phyloP scores from a whole-genome alignment of 2,888 invertebrate genomes.

The Galerucella nymphaeae region DNA sequence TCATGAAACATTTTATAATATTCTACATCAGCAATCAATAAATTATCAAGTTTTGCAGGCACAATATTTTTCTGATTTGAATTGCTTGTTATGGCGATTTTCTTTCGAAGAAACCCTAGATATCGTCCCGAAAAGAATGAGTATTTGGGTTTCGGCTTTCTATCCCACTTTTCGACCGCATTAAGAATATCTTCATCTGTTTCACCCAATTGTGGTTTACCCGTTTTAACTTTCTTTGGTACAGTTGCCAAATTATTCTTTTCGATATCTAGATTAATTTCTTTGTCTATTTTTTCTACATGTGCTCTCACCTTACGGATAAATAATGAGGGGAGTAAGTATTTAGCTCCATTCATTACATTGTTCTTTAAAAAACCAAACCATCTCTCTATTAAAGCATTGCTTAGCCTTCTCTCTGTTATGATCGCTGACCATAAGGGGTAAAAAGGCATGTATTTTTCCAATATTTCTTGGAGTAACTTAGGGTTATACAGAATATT shows the following conservation, averaged over 20 bases:
- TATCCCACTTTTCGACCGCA: background rate
- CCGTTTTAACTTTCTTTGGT: background rate
- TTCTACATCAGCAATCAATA: no score
- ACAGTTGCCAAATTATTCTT: conserved; percentile 1
- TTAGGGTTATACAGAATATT: no score
- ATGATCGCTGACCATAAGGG: no score
- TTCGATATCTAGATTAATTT: conserved; percentile 14
- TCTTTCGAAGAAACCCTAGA: no score
- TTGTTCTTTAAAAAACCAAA: conserved; percentile 25
- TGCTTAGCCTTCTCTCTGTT: background rate
- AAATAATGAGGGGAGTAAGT: conserved; percentile 18
- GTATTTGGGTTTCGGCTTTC: background rate
- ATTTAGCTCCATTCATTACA: conserved; percentile 1
- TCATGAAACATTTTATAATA: no score
- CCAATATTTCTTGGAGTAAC: no score
- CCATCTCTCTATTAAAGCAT: conserved; percentile 23
- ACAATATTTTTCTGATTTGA: no score
- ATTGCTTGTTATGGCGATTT: no score
- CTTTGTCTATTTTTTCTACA: conserved; percentile 11
- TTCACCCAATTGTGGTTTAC: background rate
- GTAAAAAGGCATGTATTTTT: no score
- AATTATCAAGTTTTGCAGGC: no score
- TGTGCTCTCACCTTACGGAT: conserved; percentile 19
- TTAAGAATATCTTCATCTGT: background rate
- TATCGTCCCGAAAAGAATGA: no score